Base-by-base conservation (phyloP, 2,888 invertebrate genomes). In the Macropis europaea region DNA sequence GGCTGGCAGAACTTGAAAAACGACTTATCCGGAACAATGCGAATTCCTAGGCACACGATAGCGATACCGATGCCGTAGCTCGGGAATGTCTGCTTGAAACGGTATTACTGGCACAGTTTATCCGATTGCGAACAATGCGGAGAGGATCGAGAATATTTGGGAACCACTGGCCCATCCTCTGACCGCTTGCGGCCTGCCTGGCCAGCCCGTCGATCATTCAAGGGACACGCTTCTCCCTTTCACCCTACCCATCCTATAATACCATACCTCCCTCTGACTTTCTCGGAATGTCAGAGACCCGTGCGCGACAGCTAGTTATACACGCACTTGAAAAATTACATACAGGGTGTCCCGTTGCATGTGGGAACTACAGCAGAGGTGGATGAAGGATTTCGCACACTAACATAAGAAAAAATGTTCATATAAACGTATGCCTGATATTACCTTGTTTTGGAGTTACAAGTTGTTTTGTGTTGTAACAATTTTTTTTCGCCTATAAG, bases 151-250 rank as follows among this genome's bases (percentile, higher is more conserved):
- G 45, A 74, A 28, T 19, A 59, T 53, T 76, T 77, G 78, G 76
- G 80, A 82, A 78, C 74, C 83, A 75, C 82, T 80, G 79, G 71
- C 59, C 32, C 68, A 72, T 83, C 67, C 76, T 74, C 73, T 71
- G 73, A 68, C 77, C 60, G 70, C 72, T 82, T 73, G 63, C 40
- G 59, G 68, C 66, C 75, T 75, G 73, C 54, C 74, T 79, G 78
- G 77, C 82, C n/a, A n/a, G n/a, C n/a, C n/a, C 82, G 85, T 85
- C 84, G 79, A 85, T 85, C 83, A 83, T 85, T 80, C 77, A 81
- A 80, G 82, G 80, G 81, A 80, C 82, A 80, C 72, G 66, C 72
- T 71, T 74, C 59, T 59, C 62, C 67, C 74, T 61, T 59, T 52
- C 63, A 48, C 38, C 38, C 69, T 34, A 66, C 56, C 36, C 50